phyloP scores from a whole-genome alignment of 2,797 vertebrate genomes.

The Coilia nasus region DNA sequence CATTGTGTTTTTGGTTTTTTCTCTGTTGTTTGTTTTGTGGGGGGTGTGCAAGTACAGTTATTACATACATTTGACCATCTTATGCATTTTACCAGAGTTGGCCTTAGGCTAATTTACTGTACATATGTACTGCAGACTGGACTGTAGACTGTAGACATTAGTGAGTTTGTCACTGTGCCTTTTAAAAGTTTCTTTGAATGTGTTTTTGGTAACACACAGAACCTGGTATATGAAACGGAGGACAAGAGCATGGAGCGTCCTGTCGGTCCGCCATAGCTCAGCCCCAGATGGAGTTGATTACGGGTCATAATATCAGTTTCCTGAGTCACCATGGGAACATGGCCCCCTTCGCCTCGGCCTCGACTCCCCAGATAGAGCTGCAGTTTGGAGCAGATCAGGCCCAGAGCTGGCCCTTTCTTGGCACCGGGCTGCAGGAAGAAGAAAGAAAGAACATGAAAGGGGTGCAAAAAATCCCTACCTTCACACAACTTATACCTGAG shows the following conservation, averaged over 20 bases:
- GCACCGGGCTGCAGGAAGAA: neutral
- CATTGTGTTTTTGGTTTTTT: too few relatives aligned
- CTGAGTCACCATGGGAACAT: slow-evolving; percentile 15
- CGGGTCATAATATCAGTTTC: slow-evolving; percentile 14
- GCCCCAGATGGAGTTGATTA: slow-evolving; percentile 4
- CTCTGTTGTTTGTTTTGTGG: too few relatives aligned
- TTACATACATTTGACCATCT: too few relatives aligned
- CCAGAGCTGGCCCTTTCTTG: neutral
- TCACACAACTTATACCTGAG: neutral
- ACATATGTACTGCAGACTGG: too few relatives aligned
- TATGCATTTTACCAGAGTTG: too few relatives aligned
- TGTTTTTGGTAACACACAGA: neutral
- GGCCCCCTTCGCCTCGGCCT: neutral
- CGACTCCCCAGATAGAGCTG: neutral
- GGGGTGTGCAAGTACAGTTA: too few relatives aligned
- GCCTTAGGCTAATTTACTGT: too few relatives aligned
- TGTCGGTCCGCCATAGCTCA: neutral
- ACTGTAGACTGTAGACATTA: too few relatives aligned
- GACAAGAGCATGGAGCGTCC: neutral
- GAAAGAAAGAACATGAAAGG: neutral
- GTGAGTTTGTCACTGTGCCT: too few relatives aligned
- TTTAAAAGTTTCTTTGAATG: too few relatives aligned
- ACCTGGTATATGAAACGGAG: neutral
- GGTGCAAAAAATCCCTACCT: neutral
- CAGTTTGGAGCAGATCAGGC: neutral